Evolutionary conservation across 1,140 invertebrate species (phyloP), one percentile per base, ranked within the genome.

Genomic region (Eriocheir sinensis): DNA sequence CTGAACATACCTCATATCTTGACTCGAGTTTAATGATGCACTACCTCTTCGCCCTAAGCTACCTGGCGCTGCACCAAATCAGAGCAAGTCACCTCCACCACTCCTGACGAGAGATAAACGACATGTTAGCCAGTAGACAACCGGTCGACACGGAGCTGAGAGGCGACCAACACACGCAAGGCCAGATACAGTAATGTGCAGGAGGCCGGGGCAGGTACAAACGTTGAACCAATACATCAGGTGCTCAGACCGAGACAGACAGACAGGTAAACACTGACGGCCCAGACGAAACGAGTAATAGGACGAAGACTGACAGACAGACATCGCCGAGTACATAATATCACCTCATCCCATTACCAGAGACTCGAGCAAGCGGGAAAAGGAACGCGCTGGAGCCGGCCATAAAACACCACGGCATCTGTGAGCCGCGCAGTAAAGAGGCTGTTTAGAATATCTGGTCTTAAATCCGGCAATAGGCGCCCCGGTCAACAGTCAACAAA

Each of bases 391-490:
- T 21, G 36, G 36, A 48, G 48, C 34, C n/a, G 30, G 36, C 36
- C 86, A 91, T 91, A 91, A 94, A 94, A 81, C 93, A 91, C 60
- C 34, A 30, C 89, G 34, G 38, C 53, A 93, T 93, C 92, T 89
- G 89, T 93, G 79, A 93, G 89, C 92, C 85, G 79, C n/a, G 85
- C 34, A 89, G 53, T 93, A 89, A 93, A 34, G 85, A 89, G 92
- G 53, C 79, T 93, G 53, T 90, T 94, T 91, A 44, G 93, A 81
- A 91, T 94, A 94, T 90, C 93, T 91, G 9, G 72, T 41, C 80
- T 94, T 79, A 90, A 85, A 94, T 94, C 93, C 93, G 93, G 89
- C 93, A 94, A 91, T 90, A 85, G 21, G 80, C 92, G 80, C 85
- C 93, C 53, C 60, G 53, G 41, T 60, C 83, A 93, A 44, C 92